Evolutionary conservation across 2,888 invertebrate genomes (phyloP).

Genomic region (Zele albiditarsus): DNA sequence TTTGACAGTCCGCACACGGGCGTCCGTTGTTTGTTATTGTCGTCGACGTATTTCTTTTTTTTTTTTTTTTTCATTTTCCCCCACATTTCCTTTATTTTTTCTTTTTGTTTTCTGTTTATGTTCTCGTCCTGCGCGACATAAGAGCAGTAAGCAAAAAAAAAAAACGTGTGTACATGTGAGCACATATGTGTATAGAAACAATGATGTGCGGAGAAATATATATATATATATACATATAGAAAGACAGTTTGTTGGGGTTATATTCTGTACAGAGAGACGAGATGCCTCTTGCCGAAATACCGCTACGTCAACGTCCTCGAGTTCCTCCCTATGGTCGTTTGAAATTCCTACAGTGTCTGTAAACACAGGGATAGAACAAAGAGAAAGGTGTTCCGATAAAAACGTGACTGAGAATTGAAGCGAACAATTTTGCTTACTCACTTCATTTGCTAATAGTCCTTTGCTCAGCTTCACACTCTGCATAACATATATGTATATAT

Average conservation of each 20-base stretch:
- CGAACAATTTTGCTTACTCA: conserved; percentile 20
- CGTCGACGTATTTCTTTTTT: conserved; percentile 53
- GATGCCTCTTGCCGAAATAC: conserved; percentile 25
- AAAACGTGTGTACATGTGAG: conserved; percentile 28
- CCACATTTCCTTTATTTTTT: background rate
- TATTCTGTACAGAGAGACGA: conserved; percentile 27
- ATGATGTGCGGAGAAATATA: conserved; percentile 4
- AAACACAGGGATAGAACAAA: conserved; percentile 23
- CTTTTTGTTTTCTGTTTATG: background rate
- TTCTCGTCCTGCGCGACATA: background rate
- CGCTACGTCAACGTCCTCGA: conserved; percentile 42
- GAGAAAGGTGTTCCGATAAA: conserved; percentile 20
- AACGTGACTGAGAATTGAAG: conserved; percentile 31
- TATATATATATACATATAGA: conserved; percentile 12
- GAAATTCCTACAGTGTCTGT: conserved; percentile 37
- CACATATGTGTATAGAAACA: conserved; percentile 27
- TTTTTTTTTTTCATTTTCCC: conserved; percentile 58
- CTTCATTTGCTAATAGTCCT: conserved; percentile 5
- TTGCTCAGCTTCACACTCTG: background rate
- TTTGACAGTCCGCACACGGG: conserved; percentile 66
- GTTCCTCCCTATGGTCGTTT: conserved; percentile 32
- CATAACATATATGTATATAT: conserved; percentile 14
- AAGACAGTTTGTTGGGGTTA: conserved; percentile 7
- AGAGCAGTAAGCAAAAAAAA: background rate
- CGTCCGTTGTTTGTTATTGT: conserved; percentile 60